Percentiles rank a stretch among this genome's conserved stretches.
phyloP scores from a whole-genome alignment of 2,113 vertebrate genomes.

The Henicopernis longicauda region DNA sequence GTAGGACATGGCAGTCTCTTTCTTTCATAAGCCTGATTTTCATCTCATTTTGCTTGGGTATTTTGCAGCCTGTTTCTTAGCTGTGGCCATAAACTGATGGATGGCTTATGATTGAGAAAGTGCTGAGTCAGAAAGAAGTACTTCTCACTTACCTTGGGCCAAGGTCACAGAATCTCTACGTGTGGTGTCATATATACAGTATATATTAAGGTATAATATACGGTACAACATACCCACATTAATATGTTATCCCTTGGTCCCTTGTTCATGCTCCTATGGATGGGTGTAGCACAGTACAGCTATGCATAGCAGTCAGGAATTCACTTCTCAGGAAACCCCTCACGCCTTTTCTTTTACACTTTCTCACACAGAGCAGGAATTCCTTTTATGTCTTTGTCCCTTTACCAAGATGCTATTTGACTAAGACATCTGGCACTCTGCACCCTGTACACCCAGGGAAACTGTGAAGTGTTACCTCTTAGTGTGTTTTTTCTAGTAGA shows the following conservation, averaged over 20 bases:
- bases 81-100: not conserved
- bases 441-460: not conserved
- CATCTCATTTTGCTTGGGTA: not conserved
- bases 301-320: not conserved
- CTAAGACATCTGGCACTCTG: not conserved
- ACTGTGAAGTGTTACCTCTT: not conserved
- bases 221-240: too few species aligned
- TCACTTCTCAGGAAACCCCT: not conserved
- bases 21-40: not conserved
- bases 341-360: not conserved
- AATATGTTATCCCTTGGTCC: not conserved
- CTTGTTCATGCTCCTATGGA: not conserved
- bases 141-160: not conserved
- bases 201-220: not conserved
- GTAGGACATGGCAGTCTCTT: not conserved
- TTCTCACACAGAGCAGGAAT: not conserved
- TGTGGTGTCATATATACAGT: not conserved
- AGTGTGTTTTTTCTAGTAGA: not conserved
- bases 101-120: not conserved
- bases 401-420: not conserved
- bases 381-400: not conserved
- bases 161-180: not conserved
- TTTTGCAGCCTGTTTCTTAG: not conserved
- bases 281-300: rapidly evolving
- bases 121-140: not conserved